Base-by-base conservation (phyloP, 2,113 vertebrate genomes). In the Rhineura floridana region DNA sequence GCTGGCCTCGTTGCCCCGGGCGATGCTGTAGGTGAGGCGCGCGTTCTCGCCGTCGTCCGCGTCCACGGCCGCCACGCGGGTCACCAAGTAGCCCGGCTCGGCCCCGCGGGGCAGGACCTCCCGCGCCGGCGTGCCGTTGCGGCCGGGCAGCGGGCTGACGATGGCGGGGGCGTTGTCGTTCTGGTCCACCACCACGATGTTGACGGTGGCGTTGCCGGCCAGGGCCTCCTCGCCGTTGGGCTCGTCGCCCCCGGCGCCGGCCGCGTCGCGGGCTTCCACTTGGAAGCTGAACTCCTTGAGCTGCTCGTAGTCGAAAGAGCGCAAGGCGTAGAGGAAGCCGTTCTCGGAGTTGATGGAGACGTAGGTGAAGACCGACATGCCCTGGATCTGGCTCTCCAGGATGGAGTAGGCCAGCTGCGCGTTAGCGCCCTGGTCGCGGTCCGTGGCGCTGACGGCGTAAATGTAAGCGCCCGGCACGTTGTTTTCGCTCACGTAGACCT, bases 291-390 rank as follows among this genome's bases (percentile, higher is more conserved):
- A 99, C 91, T 99, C 98, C 91, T 99, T 99, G 79, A 99, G 97
- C 95, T 98, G 98, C 93, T 99, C 98, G 28, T 99, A 99, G 92
- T 99, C 99, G 72, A 99, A 99, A 6, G 98, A 99, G 87, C 99
- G 96, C 85, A 99, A 97, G 0, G 99, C 99, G 63, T 99, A 99
- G 87, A 99, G 96, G 88, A 98, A 99, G 39, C 99, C 99, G 8
- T 99, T 99, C 95, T 99, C 98, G 2, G 98, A 97, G 93, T 99
- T 99, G 96, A 99, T 98, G 85, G 98, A 99, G 94, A 99, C 99
- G 17, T 99, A 99, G n/a, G 98, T 99, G 95, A 98, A 98, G 48
- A 99, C 98, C 0, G 98, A 99, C 98, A 99, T 99, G 92, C 98
- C 98, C 96, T 99, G 98, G 91, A 99, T 99, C 91, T 98, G 98